Evolutionary conservation across 2,888 invertebrate genomes (phyloP).

Genomic region (Ennomos fuscantarius): DNA sequence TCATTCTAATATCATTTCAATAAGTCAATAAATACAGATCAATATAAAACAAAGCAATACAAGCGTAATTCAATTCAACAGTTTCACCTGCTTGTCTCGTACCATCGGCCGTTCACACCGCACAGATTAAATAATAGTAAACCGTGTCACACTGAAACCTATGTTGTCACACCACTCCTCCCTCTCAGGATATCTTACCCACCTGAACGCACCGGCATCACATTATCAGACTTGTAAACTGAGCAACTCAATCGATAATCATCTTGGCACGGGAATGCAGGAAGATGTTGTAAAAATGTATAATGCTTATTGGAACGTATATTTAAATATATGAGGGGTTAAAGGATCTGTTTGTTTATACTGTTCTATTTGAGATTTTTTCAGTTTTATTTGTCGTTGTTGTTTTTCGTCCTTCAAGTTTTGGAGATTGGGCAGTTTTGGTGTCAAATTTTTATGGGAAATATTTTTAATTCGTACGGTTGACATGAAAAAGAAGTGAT

Average conservation of each 20-base stretch:
- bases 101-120: neutral
- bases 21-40: too few relatives aligned
- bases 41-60: too few relatives aligned
- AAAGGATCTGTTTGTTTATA: constrained; percentile 2
- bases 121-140: constrained; percentile 12
- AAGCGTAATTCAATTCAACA: too few relatives aligned
- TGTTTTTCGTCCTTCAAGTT: too few relatives aligned
- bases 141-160: constrained; percentile 41
- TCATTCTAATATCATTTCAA: too few relatives aligned
- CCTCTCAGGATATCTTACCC: constrained; percentile 28
- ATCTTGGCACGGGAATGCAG: constrained; percentile 48
- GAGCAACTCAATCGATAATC: constrained; percentile 81
- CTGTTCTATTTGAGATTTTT: too few relatives aligned
- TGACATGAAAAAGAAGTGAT: too few relatives aligned
- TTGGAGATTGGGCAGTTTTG: too few relatives aligned
- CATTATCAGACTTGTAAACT: constrained; percentile 82
- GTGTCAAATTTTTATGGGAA: too few relatives aligned
- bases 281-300: constrained; percentile 22
- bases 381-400: too few relatives aligned
- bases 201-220: constrained; percentile 67
- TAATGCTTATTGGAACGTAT: constrained; percentile 27
- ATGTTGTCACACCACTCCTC: constrained; percentile 39
- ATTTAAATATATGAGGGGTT: neutral
- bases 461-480: too few relatives aligned
- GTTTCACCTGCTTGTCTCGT: too few relatives aligned